Evolutionary conservation across 2,797 vertebrate species (phyloP), one percentile per base, ranked within the genome.

Genomic region (Coendou prehensilis): DNA sequence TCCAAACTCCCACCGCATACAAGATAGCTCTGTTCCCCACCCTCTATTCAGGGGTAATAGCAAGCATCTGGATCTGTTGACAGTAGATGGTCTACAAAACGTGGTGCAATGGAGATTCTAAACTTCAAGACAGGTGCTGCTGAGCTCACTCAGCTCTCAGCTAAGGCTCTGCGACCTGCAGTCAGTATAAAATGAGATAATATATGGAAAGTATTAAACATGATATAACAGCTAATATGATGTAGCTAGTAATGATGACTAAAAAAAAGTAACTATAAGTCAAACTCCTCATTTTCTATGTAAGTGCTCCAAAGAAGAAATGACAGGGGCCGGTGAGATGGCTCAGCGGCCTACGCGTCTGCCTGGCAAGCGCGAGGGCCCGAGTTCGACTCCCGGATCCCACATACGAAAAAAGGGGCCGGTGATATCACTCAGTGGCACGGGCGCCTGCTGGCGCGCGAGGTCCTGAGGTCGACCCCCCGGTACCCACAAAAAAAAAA

Each of bases 281-380:
- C 78, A 83, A 26, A 93, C 37, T 89, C 64, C 52, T 89, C 28
- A 64, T 78, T 85, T 81, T 83, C 45, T 83, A 89, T 75, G 41
- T 94, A 37, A 84, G 88, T 37, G 0, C 14, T 76, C 45, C 45
- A 95, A 84, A 95, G 30, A 86, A 15, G 28, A 91, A 95, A 89
- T 78, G 45, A 81, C 92, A 50, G n/a, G n/a, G n/a, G n/a, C n/a
- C n/a, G n/a, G n/a, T n/a, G n/a, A n/a, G n/a, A n/a, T n/a, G n/a
- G n/a, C n/a, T n/a, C n/a, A n/a, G n/a, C n/a, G n/a, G n/a, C n/a
- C n/a, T n/a, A n/a, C n/a, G n/a, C n/a, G n/a, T n/a, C n/a, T n/a
- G n/a, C n/a, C n/a, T n/a, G n/a, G n/a, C n/a, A n/a, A n/a, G n/a
- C n/a, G n/a, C n/a, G n/a, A n/a, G n/a, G n/a, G n/a, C n/a, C n/a